Evolutionary conservation across 2,113 vertebrate genomes (phyloP).

Genomic region (Melierax canorus): DNA sequence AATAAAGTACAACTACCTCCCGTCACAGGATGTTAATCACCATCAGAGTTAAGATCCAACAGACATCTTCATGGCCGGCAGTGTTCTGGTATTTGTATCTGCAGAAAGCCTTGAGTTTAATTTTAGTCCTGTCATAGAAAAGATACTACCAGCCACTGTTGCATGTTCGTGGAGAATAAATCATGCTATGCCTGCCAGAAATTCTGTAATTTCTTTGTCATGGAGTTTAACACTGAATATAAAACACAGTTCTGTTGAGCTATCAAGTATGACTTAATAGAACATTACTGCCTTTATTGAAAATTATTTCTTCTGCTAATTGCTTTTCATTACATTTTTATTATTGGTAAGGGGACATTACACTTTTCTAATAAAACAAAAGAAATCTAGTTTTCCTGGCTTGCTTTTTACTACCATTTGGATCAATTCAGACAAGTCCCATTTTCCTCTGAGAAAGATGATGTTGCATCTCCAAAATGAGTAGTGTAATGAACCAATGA

Average conservation of each 20-base stretch:
- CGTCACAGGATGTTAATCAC: not conserved
- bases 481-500: not conserved
- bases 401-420: not conserved
- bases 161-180: constrained; percentile 9
- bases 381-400: not conserved
- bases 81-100: not conserved
- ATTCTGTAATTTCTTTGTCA: constrained; percentile 24
- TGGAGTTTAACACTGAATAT: not conserved
- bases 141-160: not conserved
- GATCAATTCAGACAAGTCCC: not conserved
- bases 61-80: not conserved
- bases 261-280: not conserved
- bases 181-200: not conserved
- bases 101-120: not conserved
- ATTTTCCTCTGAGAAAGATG: not conserved
- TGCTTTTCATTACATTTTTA: constrained; percentile 41
- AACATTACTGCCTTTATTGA: not conserved
- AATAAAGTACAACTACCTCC: not conserved
- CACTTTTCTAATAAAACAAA: not conserved
- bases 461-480: not conserved
- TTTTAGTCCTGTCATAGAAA: constrained; percentile 7
- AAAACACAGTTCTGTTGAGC: not conserved
- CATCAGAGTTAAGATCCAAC: not conserved
- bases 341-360: not conserved
- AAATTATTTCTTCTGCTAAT: constrained; percentile 44